phyloP scores from a whole-genome alignment of 2,797 vertebrate species.

The Pseudomugil gertrudae region DNA sequence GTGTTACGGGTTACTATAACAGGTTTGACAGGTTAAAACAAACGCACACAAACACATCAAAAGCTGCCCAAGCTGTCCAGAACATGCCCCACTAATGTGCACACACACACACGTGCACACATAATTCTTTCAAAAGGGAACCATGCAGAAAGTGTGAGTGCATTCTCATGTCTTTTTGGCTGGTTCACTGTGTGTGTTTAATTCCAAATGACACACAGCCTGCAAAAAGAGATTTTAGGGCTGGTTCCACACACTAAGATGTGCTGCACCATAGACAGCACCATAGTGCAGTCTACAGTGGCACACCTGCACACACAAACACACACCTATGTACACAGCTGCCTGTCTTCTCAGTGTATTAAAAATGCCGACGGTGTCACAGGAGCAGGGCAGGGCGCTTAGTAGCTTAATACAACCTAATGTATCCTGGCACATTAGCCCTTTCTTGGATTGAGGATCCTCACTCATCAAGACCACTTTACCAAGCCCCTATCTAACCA shows the following conservation, averaged over 20 bases:
- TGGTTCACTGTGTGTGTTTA: constrained; percentile 65
- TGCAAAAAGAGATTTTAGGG: constrained; percentile 22
- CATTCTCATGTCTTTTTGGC: constrained; percentile 75
- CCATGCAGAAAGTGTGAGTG: constrained; percentile 64
- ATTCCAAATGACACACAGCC: constrained; percentile 66
- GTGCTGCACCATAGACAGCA: constrained; percentile 35
- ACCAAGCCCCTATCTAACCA: constrained; percentile 22
- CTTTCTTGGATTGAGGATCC: constrained; percentile 60
- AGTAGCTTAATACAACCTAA: constrained; percentile 70
- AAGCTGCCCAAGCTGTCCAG: not conserved
- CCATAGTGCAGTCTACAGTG: not conserved
- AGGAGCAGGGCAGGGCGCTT: constrained; percentile 61
- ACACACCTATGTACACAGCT: constrained; percentile 32
- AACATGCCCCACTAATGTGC: constrained; percentile 8
- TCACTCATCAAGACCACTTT: constrained; percentile 58
- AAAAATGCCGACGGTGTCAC: constrained; percentile 71
- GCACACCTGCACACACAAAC: constrained; percentile 28
- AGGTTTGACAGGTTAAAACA: constrained; percentile 4
- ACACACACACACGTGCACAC: constrained; percentile 6
- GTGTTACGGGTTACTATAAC: not conserved
- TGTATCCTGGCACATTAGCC: constrained; percentile 70
- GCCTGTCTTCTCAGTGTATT: constrained; percentile 39
- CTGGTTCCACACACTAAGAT: constrained; percentile 20
- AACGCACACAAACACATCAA: not conserved
- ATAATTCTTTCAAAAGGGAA: constrained; percentile 17